A percentile compares a stretch with the other conserved stretches of the same genome.
Conservation (phyloP, 2,888 invertebrate species). For the Hypomecis punctinalis region DNA sequence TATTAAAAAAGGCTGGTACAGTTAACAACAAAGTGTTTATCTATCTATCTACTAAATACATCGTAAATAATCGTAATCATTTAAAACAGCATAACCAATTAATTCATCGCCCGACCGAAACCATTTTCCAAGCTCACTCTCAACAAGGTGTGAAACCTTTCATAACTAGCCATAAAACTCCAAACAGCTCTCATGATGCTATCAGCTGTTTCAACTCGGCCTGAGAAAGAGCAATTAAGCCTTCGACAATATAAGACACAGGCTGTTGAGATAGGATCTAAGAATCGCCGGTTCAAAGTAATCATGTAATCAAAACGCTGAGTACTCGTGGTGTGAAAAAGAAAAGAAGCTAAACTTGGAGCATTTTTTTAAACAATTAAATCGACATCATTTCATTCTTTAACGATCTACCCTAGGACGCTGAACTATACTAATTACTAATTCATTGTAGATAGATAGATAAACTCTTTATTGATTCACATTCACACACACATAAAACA, state of each 20-base stretch:
- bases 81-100: slow-evolving; percentile 1
- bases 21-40: too few species aligned
- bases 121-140: slow-evolving; percentile 6
- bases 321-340: slow-evolving; percentile 22
- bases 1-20: too few species aligned
- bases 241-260: slow-evolving; percentile 48
- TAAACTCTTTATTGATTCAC: too few species aligned
- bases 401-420: too few species aligned
- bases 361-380: too few species aligned
- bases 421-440: too few species aligned
- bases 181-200: slow-evolving; percentile 15
- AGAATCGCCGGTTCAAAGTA: slow-evolving; percentile 16
- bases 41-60: neutral
- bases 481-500: too few species aligned
- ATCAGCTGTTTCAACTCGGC: slow-evolving; percentile 45
- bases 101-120: slow-evolving; percentile 2
- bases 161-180: slow-evolving; percentile 13
- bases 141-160: slow-evolving; percentile 13
- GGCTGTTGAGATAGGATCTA: slow-evolving; percentile 36
- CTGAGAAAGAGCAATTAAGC: slow-evolving; percentile 57
- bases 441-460: too few species aligned
- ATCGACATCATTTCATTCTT: too few species aligned
- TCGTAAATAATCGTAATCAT: neutral
- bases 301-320: slow-evolving; percentile 7
- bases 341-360: neutral